A percentile compares a stretch with the other conserved stretches of the same genome.
Conservation (phyloP, 2,113 vertebrate species). For the Felis chaus region DNA sequence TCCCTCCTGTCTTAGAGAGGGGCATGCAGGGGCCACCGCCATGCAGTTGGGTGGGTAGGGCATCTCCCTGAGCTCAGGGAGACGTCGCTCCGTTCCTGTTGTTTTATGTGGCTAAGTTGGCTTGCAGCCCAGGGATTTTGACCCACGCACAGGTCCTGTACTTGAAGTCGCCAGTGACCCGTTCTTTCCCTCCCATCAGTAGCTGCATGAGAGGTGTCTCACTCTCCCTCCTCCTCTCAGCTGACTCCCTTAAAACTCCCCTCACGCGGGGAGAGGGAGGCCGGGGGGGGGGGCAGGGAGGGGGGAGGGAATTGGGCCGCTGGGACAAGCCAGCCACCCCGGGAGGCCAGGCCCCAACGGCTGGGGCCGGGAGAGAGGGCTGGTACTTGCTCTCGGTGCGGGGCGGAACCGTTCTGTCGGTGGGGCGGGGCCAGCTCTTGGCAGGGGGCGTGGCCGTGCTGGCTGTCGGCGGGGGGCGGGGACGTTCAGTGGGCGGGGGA, state of each 20-base stretch:
- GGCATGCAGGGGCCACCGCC: background rate
- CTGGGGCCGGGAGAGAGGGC: background rate
- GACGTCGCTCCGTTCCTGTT: background rate
- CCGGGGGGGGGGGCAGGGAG: no score
- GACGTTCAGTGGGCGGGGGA: no score
- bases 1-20: background rate
- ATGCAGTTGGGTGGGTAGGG: accelerated
- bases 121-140: background rate
- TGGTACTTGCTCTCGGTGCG: background rate
- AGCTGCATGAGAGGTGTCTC: background rate
- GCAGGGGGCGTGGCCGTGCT: no score
- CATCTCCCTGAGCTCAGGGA: background rate
- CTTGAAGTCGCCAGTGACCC: background rate
- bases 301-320: no score
- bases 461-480: background rate
- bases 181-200: background rate
- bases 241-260: background rate
- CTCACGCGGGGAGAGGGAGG: background rate
- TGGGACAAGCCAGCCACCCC: background rate
- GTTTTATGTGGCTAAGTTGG: background rate
- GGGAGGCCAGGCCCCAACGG: accelerated
- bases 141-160: no score
- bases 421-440: no score
- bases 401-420: background rate
- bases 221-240: no score